phyloP scores from a whole-genome alignment of 1,140 invertebrate species.

The Oscheius sp. region DNA sequence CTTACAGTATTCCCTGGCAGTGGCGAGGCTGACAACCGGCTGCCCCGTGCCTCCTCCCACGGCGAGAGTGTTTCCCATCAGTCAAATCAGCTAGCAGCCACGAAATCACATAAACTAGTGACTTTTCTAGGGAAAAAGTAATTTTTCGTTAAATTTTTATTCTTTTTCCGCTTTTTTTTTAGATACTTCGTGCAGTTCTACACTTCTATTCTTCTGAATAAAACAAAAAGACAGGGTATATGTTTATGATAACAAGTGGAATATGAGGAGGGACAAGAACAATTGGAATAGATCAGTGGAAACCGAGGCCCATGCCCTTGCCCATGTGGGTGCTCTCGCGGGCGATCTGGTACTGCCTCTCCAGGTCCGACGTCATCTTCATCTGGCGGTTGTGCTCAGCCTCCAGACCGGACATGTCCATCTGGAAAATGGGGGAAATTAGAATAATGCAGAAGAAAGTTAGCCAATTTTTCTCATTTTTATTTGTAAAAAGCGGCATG shows the following conservation, averaged over 20 bases:
- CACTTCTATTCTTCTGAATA: too few species aligned
- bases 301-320: conserved; percentile 33
- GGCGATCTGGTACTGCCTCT: conserved; percentile 35
- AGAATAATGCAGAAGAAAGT: background rate
- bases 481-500: too few species aligned
- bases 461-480: too few species aligned
- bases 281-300: background rate
- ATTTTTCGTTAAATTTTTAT: too few species aligned
- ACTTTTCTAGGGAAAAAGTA: too few species aligned
- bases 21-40: background rate
- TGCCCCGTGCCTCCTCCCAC: background rate
- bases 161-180: too few species aligned
- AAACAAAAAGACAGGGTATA: too few species aligned
- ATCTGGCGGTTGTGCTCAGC: conserved; percentile 30
- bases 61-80: background rate
- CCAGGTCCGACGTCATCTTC: conserved; percentile 34
- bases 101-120: too few species aligned
- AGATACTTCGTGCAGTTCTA: too few species aligned
- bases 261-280: background rate
- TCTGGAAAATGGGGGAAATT: conserved; percentile 3
- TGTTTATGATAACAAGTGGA: background rate
- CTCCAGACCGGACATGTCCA: background rate
- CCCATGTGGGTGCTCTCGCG: conserved; percentile 37
- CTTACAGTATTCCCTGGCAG: background rate
- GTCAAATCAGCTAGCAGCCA: too few species aligned